phyloP scores from a whole-genome alignment of 2,113 vertebrate genomes.

The Lampris incognitus region DNA sequence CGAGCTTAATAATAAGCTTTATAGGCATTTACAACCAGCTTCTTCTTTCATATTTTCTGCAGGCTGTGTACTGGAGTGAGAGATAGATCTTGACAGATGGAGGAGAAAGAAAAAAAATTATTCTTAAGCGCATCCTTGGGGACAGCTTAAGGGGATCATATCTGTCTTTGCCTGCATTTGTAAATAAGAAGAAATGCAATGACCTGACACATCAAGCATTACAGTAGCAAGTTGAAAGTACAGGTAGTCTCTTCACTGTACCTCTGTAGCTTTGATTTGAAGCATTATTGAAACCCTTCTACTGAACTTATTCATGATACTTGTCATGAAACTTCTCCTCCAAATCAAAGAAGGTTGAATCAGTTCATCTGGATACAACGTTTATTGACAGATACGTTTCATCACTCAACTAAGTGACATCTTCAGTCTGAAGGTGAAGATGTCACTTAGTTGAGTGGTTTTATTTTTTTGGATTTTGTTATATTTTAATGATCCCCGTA shows the following conservation, averaged over 20 bases:
- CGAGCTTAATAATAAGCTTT: slow-evolving; percentile 73
- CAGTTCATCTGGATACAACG: too few species aligned
- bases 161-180: slow-evolving; percentile 67
- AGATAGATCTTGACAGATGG: slow-evolving; percentile 79
- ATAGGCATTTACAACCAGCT: slow-evolving; percentile 74
- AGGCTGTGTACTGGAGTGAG: slow-evolving; percentile 77
- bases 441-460: too few species aligned
- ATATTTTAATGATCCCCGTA: too few species aligned
- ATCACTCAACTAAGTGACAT: too few species aligned
- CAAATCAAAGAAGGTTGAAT: too few species aligned
- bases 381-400: too few species aligned
- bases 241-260: slow-evolving; percentile 55
- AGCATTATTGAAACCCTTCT: slow-evolving; percentile 48
- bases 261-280: slow-evolving; percentile 45
- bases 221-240: slow-evolving; percentile 56
- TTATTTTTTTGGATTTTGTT: too few species aligned
- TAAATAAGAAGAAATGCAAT: slow-evolving; percentile 57
- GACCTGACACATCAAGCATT: slow-evolving; percentile 64
- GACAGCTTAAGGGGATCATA: slow-evolving; percentile 67
- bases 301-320: slow-evolving; percentile 39
- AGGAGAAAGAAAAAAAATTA: slow-evolving; percentile 55
- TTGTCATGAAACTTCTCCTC: not conserved
- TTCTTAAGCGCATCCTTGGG: slow-evolving; percentile 61
- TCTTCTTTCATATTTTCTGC: slow-evolving; percentile 63
- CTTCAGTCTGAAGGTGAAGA: too few species aligned